Conservation (phyloP, 2,888 invertebrate genomes). For the Alitta virens region DNA sequence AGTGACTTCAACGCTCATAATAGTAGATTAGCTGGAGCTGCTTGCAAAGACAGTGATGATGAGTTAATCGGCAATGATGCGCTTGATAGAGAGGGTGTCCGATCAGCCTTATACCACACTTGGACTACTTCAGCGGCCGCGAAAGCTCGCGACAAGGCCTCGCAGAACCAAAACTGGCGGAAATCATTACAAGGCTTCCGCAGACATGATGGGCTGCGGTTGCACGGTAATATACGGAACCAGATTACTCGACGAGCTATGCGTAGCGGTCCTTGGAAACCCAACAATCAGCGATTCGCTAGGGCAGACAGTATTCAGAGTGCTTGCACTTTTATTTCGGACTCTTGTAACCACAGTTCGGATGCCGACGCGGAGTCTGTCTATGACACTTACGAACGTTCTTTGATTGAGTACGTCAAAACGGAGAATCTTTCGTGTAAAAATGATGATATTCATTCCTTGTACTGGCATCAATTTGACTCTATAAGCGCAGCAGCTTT, state of each 20-base stretch:
- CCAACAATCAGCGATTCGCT: neutral
- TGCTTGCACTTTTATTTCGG: conserved; percentile 14
- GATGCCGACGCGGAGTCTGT: conserved; percentile 19
- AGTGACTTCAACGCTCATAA: neutral
- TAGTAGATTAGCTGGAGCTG: neutral
- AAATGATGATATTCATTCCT: conserved; percentile 14
- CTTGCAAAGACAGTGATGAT: neutral
- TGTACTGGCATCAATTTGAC: conserved; percentile 19
- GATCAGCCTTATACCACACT: conserved; percentile 1
- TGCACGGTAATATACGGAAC: neutral
- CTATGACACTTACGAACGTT: conserved; percentile 16
- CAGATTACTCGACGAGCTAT: neutral
- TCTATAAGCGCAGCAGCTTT: neutral
- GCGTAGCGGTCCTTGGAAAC: neutral
- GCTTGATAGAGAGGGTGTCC: neutral
- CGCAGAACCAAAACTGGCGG: neutral
- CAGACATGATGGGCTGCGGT: too few relatives aligned
- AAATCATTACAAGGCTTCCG: neutral
- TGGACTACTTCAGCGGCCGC: conserved; percentile 2
- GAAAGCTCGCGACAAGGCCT: neutral
- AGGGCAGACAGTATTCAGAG: conserved; percentile 16
- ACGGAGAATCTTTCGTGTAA: conserved; percentile 12
- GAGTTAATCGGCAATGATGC: neutral
- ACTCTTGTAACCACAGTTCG: conserved; percentile 9
- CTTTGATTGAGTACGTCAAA: conserved; percentile 17